Evolutionary conservation across 2,797 vertebrate species (phyloP).

Genomic region (Lagodon rhomboides): DNA sequence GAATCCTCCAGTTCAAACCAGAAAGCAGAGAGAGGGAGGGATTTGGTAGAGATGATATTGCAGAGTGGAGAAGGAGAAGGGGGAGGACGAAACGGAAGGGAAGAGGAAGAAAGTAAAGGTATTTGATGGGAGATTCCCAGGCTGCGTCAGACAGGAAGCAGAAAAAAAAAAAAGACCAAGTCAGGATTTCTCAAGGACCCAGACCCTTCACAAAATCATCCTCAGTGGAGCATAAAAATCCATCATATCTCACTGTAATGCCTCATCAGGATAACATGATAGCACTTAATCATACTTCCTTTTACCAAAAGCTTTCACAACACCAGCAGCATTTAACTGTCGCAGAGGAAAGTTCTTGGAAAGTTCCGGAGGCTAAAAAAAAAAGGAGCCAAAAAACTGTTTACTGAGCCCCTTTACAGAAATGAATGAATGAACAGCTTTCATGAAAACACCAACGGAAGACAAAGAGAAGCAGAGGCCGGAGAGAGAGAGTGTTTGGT

Average conservation of each 20-base stretch:
- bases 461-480: too few relatives aligned
- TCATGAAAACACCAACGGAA: too few relatives aligned
- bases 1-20: neutral
- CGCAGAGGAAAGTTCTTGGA: too few relatives aligned
- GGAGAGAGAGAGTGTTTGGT: too few relatives aligned
- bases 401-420: too few relatives aligned
- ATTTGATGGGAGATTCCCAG: conserved; percentile 10
- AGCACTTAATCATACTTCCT: neutral
- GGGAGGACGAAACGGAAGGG: neutral
- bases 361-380: too few relatives aligned
- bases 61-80: neutral
- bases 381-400: too few relatives aligned
- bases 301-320: neutral
- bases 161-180: neutral
- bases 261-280: neutral
- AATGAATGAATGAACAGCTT: too few relatives aligned
- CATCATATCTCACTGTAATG: too few relatives aligned
- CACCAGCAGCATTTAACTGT: neutral
- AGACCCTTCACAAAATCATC: neutral
- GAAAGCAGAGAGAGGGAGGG: conserved; percentile 2
- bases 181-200: conserved; percentile 18
- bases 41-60: neutral
- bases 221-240: neutral
- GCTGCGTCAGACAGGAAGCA: conserved; percentile 12
- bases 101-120: neutral